phyloP scores from a whole-genome alignment of 2,888 invertebrate species.

The Archips xylosteana region DNA sequence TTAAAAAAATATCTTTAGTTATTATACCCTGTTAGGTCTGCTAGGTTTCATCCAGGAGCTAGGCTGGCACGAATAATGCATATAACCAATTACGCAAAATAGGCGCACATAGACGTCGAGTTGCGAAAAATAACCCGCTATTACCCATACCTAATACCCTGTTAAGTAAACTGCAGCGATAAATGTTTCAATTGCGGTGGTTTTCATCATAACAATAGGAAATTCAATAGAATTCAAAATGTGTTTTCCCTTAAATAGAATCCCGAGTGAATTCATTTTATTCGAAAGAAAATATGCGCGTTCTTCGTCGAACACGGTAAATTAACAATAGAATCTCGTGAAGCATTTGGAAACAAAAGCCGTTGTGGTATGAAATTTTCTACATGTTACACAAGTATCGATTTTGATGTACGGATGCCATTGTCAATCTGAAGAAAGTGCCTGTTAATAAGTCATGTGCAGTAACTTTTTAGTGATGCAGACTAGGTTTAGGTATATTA shows the following conservation, averaged over 20 bases:
- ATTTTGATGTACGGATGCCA: conserved; percentile 1
- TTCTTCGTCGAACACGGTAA: not conserved
- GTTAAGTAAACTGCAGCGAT: not conserved
- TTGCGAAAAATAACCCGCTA: no score
- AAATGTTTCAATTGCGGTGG: not conserved
- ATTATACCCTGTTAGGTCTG: no score
- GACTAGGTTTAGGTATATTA: not conserved
- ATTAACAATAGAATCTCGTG: conserved; percentile 15
- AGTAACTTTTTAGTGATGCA: not conserved
- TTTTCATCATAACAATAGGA: not conserved
- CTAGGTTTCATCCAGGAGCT: no score
- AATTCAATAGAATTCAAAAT: not conserved
- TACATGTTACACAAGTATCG: not conserved
- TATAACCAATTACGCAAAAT: no score
- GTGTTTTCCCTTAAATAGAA: not conserved
- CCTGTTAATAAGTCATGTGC: not conserved
- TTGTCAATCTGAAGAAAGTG: not conserved
- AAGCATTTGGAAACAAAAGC: conserved; percentile 23
- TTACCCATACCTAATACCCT: no score
- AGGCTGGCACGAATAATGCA: no score
- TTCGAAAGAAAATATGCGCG: conserved; percentile 6
- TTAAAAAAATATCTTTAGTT: no score
- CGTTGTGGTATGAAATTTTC: not conserved
- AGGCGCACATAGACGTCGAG: no score
- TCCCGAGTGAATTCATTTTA: not conserved